Base-by-base conservation (phyloP, 2,113 vertebrate genomes). In the Alosa alosa region DNA sequence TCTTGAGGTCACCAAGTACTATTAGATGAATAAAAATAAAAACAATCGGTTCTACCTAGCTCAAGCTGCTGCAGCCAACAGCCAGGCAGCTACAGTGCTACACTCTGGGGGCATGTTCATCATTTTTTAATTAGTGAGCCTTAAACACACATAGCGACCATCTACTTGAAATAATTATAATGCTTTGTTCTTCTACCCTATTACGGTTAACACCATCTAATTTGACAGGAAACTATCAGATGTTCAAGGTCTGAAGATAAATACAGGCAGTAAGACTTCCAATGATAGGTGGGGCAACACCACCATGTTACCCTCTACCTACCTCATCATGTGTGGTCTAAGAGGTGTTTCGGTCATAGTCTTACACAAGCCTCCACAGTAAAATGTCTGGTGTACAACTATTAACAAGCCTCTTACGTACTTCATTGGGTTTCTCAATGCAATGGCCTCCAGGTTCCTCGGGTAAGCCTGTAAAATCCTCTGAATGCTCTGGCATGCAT, bases 291-390 rank as follows among this genome's bases (percentile, higher is more conserved):
- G 18, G 5, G 47, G 52, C 82, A 86, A 64, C 55, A 85, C 17
- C 72, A 75, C 50, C 10, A 84, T 81, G 52, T 82, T 83, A 85
- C 81, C 41, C 83, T 72, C 81, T 84, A 82, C 57, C 25, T 84
- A 82, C 72, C 25, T 57, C 81, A 64, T 72, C 68, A 46, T 87
- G 86, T 90, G 88, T 85, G 88, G 87, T 82, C 86, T 41, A 82
- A 75, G 36, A 86, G 6, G 83, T 85, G 41, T 81, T 82, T 18
- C 22, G 57, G 60, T 78, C 4, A 36, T 78, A 78, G 64, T 81
- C 82, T 46, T 72, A 83, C 82, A 82, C 84, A 86, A 84, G 75
- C 49, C 41, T 82, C 55, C 41, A 81, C 81, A 72, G 85, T 84
- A 55, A 55, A 86, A 81, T 64, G 52, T 84, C 50, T 86, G 13